Base-by-base conservation (phyloP, 2,113 vertebrate genomes). In the Ranitomeya variabilis region DNA sequence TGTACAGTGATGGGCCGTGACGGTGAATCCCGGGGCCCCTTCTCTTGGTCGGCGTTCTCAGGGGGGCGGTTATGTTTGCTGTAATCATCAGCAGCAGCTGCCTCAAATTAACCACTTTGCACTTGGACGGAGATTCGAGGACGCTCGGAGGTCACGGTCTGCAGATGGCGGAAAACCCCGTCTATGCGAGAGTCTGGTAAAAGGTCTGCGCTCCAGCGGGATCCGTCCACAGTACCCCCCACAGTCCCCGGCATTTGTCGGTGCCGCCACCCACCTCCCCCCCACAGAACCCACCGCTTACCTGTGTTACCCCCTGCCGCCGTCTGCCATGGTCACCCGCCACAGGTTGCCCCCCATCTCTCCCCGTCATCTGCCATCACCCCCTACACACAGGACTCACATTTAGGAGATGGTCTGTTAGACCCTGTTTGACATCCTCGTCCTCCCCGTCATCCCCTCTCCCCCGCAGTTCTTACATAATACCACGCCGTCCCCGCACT, bases 61-160 rank as follows among this genome's bases (percentile, higher is more conserved):
- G 19, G 7, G 19, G 19, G 19, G 7, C 3, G 19, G 19, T 26
- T 7, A 16, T 12, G 26, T 19, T 19, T 45, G 89, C 86, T 64
- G 26, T 89, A 88, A 90, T 90, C 80, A 69, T 67, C 4, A 80
- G 37, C 4, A 80, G 37, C 88, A 91, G 88, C 86, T 91, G 91
- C 0, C 80, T 86, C 90, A 57, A 82, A 81, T 86, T 90, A 71
- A 71, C 12, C 37, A 67, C 86, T 82, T 23, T 23, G 89, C 85
- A 76, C 76, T 80, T 86, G 59, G 85, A 79, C 15, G 16, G 85
- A 4, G 31, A 60, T 19, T 83, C 26, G 16, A 82, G 80, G 59
- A 60, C 31, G 8, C 14, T 16, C 23, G 12, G 23, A 21, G 59
- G 64, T 82, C 80, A 45, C 59, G 10, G 21, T 82, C 26, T 82